These are phyloP conservation scores for Lepilemur ruficaudatus DNA, from an alignment of 2,797 vertebrate genomes.

Conservation along the genomic window DNA sequence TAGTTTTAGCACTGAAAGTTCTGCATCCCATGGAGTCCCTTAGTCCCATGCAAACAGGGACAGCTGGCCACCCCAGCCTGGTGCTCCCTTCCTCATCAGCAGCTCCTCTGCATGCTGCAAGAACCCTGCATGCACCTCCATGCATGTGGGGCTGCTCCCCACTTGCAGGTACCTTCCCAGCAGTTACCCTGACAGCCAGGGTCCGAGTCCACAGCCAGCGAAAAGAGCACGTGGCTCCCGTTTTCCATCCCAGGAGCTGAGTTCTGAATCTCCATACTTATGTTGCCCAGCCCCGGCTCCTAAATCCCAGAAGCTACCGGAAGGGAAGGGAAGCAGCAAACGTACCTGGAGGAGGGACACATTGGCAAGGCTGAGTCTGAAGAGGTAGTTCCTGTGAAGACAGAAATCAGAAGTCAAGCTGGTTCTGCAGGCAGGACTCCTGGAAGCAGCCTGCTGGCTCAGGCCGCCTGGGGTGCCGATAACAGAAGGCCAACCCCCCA, in stretches of 20 bases:
- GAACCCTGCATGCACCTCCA: background rate
- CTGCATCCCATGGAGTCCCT: background rate
- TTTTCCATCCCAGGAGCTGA: background rate
- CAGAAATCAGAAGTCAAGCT: slow-evolving; percentile 64
- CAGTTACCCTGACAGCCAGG: background rate
- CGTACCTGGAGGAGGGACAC: slow-evolving; percentile 96
- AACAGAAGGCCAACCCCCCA: background rate
- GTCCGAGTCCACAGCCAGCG: background rate
- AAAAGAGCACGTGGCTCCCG: background rate
- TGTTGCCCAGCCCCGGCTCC: background rate
- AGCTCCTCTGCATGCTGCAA: background rate
- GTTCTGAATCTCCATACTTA: slow-evolving; percentile 28
- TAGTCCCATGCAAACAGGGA: background rate
- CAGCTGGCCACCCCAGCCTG: background rate
- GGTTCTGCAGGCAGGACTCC: slow-evolving; percentile 32
- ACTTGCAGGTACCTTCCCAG: background rate
- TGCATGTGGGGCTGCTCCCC: accelerated
- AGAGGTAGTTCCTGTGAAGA: slow-evolving; percentile 95
- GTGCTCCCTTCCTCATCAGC: background rate
- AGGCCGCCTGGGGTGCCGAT: background rate
- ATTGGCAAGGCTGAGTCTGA: slow-evolving; percentile 96
- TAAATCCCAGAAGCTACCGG: background rate
- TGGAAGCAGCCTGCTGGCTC: background rate
- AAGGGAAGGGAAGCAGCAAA: slow-evolving; percentile 44
- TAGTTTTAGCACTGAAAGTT: background rate